These are phyloP conservation scores for Melanerpes aurifrons DNA, from an alignment of 2,113 vertebrate species.

Conservation along the genomic window DNA sequence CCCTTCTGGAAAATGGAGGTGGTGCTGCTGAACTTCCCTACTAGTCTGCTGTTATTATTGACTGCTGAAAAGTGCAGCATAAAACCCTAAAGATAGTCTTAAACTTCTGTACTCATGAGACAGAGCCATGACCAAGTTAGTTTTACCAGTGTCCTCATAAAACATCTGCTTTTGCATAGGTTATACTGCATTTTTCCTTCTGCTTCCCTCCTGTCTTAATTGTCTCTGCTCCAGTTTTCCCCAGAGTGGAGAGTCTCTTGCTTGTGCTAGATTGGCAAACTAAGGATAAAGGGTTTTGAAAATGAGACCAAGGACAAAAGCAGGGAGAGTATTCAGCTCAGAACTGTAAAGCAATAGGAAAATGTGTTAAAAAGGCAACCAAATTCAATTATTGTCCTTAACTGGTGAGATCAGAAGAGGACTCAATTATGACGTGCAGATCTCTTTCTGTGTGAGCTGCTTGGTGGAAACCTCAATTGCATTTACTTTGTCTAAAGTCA, in stretches of 20 bases:
- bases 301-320: conserved; percentile 33
- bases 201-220: conserved; percentile 12
- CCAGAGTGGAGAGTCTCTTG: conserved; percentile 7
- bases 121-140: not conserved
- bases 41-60: not conserved
- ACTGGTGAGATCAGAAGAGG: not conserved
- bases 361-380: not conserved
- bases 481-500: not conserved
- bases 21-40: not conserved
- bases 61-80: not conserved
- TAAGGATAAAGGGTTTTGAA: conserved; percentile 26
- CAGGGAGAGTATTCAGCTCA: not conserved
- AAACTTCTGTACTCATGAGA: not conserved
- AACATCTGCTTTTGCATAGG: not conserved
- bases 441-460: conserved; percentile 24
- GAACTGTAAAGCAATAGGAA: not conserved
- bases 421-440: not conserved
- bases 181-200: conserved; percentile 14
- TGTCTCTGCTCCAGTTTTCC: conserved; percentile 32
- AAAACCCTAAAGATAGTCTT: not conserved
- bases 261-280: not conserved
- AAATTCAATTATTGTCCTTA: conserved; percentile 42
- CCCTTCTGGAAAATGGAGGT: not conserved
- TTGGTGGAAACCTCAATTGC: not conserved
- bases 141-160: not conserved